Percentiles rank a stretch among this genome's conserved stretches.
phyloP scores from a whole-genome alignment of 2,888 invertebrate species.

The Steinernema scapterisci region DNA sequence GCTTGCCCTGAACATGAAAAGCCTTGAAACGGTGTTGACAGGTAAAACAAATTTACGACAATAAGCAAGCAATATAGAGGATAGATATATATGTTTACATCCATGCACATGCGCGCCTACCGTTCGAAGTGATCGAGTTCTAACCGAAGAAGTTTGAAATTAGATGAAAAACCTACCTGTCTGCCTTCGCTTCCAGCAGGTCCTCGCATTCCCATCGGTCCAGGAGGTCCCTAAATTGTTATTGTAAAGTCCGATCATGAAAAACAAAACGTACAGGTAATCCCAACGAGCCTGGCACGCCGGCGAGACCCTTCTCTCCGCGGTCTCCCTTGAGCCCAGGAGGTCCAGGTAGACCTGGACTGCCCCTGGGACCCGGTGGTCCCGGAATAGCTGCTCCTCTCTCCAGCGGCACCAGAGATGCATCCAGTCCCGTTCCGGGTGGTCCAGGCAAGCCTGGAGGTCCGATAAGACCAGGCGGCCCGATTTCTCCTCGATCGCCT shows the following conservation, averaged over 20 bases:
- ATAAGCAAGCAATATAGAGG: conserved; percentile 36
- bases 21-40: neutral
- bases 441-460: conserved; percentile 45
- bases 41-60: neutral
- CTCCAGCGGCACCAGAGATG: neutral
- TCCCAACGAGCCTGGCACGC: conserved; percentile 60
- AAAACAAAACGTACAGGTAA: conserved; percentile 43
- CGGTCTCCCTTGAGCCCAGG: conserved; percentile 48
- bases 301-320: conserved; percentile 50
- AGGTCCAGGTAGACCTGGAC: conserved; percentile 53
- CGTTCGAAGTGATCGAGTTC: neutral
- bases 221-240: conserved; percentile 57
- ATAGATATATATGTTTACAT: conserved; percentile 16
- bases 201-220: conserved; percentile 60
- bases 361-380: conserved; percentile 34
- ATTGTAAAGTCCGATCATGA: neutral
- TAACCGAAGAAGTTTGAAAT: neutral
- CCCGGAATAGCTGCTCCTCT: conserved; percentile 28
- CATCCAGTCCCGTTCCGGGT: conserved; percentile 33
- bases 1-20: conserved; percentile 23
- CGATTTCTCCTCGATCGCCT: conserved; percentile 64
- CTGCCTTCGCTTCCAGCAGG: conserved; percentile 51
- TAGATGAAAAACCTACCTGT: conserved; percentile 41
- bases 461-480: conserved; percentile 56
- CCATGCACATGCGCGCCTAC: conserved; percentile 26